Percentiles rank a stretch among this genome's conserved stretches.
phyloP scores from a whole-genome alignment of 92 coral and sea anemone species.

The Porites rus region DNA sequence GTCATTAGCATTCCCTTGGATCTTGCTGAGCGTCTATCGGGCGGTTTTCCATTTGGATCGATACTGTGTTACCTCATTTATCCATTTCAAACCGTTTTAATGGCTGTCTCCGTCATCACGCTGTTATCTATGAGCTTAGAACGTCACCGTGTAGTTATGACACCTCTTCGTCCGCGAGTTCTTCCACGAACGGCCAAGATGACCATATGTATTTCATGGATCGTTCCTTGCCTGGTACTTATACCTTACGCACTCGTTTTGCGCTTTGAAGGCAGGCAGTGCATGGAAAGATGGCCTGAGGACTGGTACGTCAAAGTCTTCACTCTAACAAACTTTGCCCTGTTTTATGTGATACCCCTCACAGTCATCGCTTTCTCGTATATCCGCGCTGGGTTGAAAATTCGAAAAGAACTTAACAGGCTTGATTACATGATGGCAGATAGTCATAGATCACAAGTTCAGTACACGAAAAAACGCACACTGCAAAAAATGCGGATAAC shows the following conservation, averaged over 20 bases:
- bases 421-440: constrained; percentile 43
- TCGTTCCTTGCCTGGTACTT: constrained; percentile 56
- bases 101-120: constrained; percentile 78
- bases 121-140: constrained; percentile 80
- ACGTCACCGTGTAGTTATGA: constrained; percentile 78
- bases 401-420: constrained; percentile 62
- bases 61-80: constrained; percentile 74
- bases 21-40: constrained; percentile 62
- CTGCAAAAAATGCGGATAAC: constrained; percentile 80
- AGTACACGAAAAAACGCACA: constrained; percentile 70
- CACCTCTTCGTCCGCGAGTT: constrained; percentile 70
- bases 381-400: constrained; percentile 53
- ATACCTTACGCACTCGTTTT: constrained; percentile 75
- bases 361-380: constrained; percentile 64
- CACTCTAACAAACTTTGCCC: constrained; percentile 68
- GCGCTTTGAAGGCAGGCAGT: constrained; percentile 48
- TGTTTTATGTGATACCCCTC: constrained; percentile 67
- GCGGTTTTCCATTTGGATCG: constrained; percentile 74
- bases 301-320: constrained; percentile 60
- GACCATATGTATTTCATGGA: constrained; percentile 71
- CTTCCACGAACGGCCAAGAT: constrained; percentile 57
- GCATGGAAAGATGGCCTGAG: constrained; percentile 73
- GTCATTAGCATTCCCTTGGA: constrained; percentile 78
- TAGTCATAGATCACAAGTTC: constrained; percentile 49
- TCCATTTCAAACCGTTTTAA: constrained; percentile 78